Conservation (phyloP, 2,888 invertebrate species). For the Agrotis segetum region DNA sequence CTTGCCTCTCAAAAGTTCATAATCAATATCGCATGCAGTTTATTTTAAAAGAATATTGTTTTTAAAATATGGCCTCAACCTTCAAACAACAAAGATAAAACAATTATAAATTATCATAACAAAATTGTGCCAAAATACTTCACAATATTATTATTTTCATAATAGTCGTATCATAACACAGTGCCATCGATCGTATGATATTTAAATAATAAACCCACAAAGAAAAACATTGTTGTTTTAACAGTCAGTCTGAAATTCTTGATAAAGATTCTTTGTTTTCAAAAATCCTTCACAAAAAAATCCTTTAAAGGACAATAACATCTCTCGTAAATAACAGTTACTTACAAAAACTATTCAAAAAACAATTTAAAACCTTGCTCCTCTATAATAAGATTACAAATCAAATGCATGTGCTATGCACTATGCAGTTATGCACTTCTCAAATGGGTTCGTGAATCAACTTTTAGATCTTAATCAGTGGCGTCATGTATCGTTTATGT, state of each 20-base stretch:
- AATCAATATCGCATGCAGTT: not conserved
- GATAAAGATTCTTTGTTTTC: constrained; percentile 10
- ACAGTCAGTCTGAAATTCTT: constrained; percentile 3
- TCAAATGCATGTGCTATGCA: not conserved
- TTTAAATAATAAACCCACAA: not conserved
- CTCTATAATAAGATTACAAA: constrained; percentile 15
- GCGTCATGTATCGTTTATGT: constrained; percentile 16
- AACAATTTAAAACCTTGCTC: constrained; percentile 9
- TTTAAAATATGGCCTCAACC: not conserved
- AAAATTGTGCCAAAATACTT: not conserved
- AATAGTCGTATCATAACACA: not conserved
- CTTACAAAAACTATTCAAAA: not conserved
- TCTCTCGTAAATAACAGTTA: constrained; percentile 9
- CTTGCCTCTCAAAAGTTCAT: too few species aligned
- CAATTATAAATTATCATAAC: not conserved
- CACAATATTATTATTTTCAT: constrained; percentile 13
- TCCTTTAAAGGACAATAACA: constrained; percentile 24
- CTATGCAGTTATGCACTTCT: not conserved
- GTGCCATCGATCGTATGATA: not conserved
- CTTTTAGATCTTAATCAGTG: constrained; percentile 26
- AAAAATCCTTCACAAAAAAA: constrained; percentile 7
- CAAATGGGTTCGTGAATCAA: constrained; percentile 37
- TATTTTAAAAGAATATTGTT: not conserved
- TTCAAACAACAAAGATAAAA: constrained; percentile 2
- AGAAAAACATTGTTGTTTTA: constrained; percentile 11